phyloP scores from a whole-genome alignment of 2,888 invertebrate species.

The Epinotia demarniana region DNA sequence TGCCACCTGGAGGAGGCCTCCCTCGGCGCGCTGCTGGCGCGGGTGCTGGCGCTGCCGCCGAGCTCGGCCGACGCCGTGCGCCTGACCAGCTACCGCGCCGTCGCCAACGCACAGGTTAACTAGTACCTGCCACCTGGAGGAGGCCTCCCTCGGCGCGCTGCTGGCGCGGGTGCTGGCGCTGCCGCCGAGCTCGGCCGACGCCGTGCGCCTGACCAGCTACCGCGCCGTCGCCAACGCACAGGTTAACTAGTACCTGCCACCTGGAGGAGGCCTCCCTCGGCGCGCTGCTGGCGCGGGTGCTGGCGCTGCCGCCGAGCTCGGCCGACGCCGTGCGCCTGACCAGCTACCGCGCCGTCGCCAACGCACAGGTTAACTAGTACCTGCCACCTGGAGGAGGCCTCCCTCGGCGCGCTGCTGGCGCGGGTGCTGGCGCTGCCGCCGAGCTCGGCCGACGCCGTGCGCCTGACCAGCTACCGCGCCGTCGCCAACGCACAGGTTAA shows the following conservation, averaged over 20 bases:
- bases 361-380: conserved; percentile 50
- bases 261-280: no score
- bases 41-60: conserved; percentile 89
- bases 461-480: conserved; percentile 76
- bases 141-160: no score
- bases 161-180: conserved; percentile 91
- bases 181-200: conserved; percentile 84
- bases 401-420: conserved; percentile 88
- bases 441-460: conserved; percentile 79
- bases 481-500: conserved; percentile 57
- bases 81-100: conserved; percentile 76
- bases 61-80: conserved; percentile 79
- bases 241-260: not conserved
- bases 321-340: conserved; percentile 72
- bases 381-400: no score
- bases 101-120: conserved; percentile 57
- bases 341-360: conserved; percentile 76
- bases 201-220: conserved; percentile 68
- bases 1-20: no score
- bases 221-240: conserved; percentile 72
- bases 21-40: conserved; percentile 83
- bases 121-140: no score
- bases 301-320: conserved; percentile 88
- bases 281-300: conserved; percentile 87
- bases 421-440: conserved; percentile 90